Evolutionary conservation across 2,888 invertebrate genomes (phyloP), one percentile per base, ranked within the genome.

Genomic region (Sylvicola fuscatus): DNA sequence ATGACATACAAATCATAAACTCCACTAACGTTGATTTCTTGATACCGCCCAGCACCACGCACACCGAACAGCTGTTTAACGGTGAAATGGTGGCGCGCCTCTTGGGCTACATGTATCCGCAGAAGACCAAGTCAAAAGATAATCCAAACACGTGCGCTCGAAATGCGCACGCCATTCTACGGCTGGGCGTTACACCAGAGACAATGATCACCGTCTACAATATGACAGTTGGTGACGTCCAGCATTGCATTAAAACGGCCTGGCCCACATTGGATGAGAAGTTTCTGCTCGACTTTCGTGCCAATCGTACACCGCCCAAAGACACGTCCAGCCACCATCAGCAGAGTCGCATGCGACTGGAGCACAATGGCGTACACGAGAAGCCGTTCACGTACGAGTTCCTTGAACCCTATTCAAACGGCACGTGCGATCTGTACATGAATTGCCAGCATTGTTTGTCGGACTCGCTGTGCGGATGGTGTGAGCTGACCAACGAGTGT

Each of bases 401-500:
- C 53, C 60, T 92, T 41, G 89, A 92, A 52, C 89, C 90, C 0
- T 90, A 74, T 55, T 79, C 78, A 37, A 74, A 77, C 38, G 83
- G 82, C 0, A 66, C 74, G 17, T 90, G 90, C 50, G 58, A 62
- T 1, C 65, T 70, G 36, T 82, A 87, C 54, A 71, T 65, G 42
- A 90, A 86, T 56, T 92, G 92, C 49, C 60, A 89, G 26, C 72
- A 84, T 41, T 92, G 92, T 50, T 61, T 92, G 36, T 77, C 81
- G 0, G 90, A 92, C 56, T 77, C 82, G 1, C 69, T 76, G 12
- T 93, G 93, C 50, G 87, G 87, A 2, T 93, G 93, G 92, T 93
- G 92, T 51, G 80, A 82, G 41, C 52, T 77, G 8, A 75, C 69
- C n/a, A 61, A 68, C 42, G 62, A 65, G 33, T 86, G 84, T 52